These are phyloP conservation scores for Mastigias papua DNA, from an alignment of 30 jellyfish, hydroid and myxozoan species.

Conservation along the genomic window DNA sequence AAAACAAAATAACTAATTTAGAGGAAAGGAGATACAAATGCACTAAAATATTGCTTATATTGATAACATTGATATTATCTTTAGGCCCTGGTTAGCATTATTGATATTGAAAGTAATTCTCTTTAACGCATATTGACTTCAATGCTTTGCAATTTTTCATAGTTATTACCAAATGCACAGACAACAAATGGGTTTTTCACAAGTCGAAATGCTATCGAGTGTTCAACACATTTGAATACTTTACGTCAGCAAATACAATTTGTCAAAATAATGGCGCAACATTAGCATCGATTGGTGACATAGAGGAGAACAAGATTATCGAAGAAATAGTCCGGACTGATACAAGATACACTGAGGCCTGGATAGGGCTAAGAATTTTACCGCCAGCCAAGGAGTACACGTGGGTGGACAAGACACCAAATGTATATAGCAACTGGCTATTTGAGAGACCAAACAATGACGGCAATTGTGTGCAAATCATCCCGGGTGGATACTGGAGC, in stretches of 20 bases:
- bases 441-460: constrained; percentile 34
- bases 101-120: no score
- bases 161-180: constrained; percentile 23
- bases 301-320: constrained; percentile 35
- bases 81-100: no score
- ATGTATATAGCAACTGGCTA: constrained; percentile 56
- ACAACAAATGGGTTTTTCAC: constrained; percentile 57
- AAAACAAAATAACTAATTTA: no score
- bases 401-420: constrained; percentile 67
- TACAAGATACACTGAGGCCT: constrained; percentile 74
- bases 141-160: neutral
- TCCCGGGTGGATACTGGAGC: constrained; percentile 81
- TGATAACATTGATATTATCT: no score
- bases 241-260: constrained; percentile 49
- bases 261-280: constrained; percentile 54
- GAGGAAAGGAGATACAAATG: no score
- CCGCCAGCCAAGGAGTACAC: neutral
- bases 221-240: constrained; percentile 63
- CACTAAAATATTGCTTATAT: no score
- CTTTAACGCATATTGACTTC: no score
- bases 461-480: constrained; percentile 62
- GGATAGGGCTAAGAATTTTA: constrained; percentile 63
- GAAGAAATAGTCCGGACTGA: constrained; percentile 20
- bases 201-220: constrained; percentile 60
- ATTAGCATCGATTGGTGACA: constrained; percentile 31